A percentile compares a stretch with the other conserved stretches of the same genome.
phyloP scores from a whole-genome alignment of 2,113 vertebrate genomes.

The Columbina picui region DNA sequence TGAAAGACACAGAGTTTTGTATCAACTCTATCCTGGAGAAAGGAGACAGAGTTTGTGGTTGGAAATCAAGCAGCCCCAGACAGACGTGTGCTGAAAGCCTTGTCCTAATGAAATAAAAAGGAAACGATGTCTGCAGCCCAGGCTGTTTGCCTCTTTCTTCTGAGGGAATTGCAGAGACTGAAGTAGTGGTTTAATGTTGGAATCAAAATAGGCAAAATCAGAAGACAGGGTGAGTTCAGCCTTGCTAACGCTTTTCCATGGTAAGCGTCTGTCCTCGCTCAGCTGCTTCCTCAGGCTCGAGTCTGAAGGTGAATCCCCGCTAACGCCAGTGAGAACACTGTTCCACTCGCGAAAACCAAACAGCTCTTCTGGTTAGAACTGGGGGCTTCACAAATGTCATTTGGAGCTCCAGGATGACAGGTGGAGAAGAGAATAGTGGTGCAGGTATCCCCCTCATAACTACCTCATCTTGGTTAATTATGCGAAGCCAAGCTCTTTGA shows the following conservation, averaged over 20 bases:
- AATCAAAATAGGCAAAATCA: not conserved
- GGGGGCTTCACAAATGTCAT: not conserved
- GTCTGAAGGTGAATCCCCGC: too few species aligned
- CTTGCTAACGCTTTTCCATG: not conserved
- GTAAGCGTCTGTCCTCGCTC: not conserved
- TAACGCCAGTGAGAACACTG: not conserved
- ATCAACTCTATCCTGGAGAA: not conserved
- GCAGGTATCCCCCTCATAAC: not conserved
- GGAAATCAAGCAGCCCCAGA: not conserved
- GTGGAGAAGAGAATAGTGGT: not conserved
- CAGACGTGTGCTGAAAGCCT: not conserved
- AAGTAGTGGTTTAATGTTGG: not conserved
- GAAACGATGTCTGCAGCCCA: not conserved
- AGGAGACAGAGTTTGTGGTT: not conserved
- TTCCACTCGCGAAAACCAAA: not conserved
- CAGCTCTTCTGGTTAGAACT: not conserved
- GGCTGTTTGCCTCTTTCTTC: not conserved
- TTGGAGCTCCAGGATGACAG: not conserved
- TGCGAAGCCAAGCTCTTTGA: not conserved
- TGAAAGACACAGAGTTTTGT: not conserved
- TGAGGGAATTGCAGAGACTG: not conserved
- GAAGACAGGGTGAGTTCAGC: not conserved
- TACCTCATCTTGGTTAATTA: conserved; percentile 2
- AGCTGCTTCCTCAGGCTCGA: not conserved
- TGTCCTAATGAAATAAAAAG: not conserved